These are phyloP conservation scores for Astreopora myriophthalma DNA, from an alignment of 64 coral and sea anemone species.

Conservation along the genomic window DNA sequence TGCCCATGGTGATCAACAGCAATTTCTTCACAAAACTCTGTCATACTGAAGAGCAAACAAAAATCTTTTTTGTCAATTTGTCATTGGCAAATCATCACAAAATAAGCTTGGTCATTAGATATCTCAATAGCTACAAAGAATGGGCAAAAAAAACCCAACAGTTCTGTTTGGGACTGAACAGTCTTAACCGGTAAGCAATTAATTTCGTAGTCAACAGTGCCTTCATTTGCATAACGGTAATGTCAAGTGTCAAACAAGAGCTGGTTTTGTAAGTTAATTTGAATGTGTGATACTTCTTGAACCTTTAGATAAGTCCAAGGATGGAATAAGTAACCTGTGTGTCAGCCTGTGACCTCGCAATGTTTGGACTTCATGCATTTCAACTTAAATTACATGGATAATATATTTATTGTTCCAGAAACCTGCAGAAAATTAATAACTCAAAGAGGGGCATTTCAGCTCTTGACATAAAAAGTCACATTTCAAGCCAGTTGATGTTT, in stretches of 20 bases:
- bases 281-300: background rate
- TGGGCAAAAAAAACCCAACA: too few species aligned
- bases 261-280: background rate
- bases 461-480: too few species aligned
- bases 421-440: background rate
- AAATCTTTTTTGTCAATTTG: too few species aligned
- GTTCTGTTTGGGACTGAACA: too few species aligned
- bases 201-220: background rate
- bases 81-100: too few species aligned
- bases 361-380: slow-evolving; percentile 1
- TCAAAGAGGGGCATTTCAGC: too few species aligned
- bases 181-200: background rate
- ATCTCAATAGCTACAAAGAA: background rate
- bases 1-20: too few species aligned
- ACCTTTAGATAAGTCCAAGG: background rate
- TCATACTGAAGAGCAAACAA: too few species aligned
- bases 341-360: background rate
- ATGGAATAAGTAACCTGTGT: background rate
- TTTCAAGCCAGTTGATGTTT: too few species aligned
- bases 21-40: too few species aligned
- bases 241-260: background rate
- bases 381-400: slow-evolving; percentile 8
- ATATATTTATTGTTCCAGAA: slow-evolving; percentile 4
- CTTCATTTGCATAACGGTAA: background rate
- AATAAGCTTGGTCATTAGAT: too few species aligned